Evolutionary conservation across 2,888 invertebrate species (phyloP).

Genomic region (Parnassius glacialis): DNA sequence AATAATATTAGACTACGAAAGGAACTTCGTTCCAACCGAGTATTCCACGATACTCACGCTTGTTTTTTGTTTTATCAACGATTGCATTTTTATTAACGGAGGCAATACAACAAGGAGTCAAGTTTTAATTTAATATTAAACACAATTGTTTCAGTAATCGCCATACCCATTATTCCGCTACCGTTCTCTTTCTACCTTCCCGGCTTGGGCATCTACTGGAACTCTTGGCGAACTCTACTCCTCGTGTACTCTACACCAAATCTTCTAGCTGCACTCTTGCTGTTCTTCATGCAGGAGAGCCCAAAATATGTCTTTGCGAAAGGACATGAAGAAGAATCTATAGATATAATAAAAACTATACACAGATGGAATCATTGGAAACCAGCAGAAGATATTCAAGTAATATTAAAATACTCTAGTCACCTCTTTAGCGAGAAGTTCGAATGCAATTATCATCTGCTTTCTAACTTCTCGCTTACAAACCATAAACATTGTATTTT

Average conservation of each 20-base stretch:
- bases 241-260: conserved; percentile 83
- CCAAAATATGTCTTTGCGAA: conserved; percentile 86
- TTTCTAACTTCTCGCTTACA: background rate
- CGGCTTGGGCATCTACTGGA: conserved; percentile 65
- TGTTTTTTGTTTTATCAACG: no score
- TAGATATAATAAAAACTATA: conserved; percentile 59
- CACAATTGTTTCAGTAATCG: conserved; percentile 63
- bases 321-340: conserved; percentile 77
- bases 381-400: conserved; percentile 45
- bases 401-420: conserved; percentile 31
- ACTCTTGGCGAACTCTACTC: conserved; percentile 85
- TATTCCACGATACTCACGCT: no score
- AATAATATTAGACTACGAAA: no score
- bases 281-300: conserved; percentile 84
- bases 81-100: no score
- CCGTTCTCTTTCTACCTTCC: conserved; percentile 48
- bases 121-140: no score
- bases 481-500: background rate
- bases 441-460: background rate
- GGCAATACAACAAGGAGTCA: no score
- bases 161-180: conserved; percentile 82
- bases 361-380: conserved; percentile 50
- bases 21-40: no score
- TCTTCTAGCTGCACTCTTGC: conserved; percentile 77
- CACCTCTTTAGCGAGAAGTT: background rate